phyloP scores from a whole-genome alignment of 2,888 invertebrate genomes.

The Melikaiella ostensackeni region DNA sequence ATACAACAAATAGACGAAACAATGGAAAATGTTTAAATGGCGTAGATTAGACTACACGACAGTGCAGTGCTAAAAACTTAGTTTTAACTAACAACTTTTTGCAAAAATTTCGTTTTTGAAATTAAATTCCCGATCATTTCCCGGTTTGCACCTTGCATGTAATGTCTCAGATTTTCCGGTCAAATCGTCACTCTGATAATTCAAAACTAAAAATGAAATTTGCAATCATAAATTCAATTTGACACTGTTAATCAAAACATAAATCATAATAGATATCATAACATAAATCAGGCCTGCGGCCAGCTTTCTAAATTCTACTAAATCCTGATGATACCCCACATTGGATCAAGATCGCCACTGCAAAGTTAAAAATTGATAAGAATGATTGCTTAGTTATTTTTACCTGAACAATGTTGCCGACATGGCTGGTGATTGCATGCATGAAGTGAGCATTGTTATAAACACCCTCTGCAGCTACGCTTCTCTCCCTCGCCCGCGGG shows the following conservation, averaged over 20 bases:
- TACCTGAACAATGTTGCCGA: slow-evolving; percentile 88
- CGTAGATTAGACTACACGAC: too few species aligned
- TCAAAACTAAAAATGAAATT: background rate
- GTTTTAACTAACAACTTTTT: too few species aligned
- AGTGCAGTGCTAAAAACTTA: too few species aligned
- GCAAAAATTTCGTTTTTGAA: background rate
- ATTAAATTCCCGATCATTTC: background rate
- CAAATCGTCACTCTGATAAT: background rate
- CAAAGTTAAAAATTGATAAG: background rate
- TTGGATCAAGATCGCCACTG: background rate
- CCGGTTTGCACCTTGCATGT: too few species aligned
- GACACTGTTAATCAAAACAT: background rate
- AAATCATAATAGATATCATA: background rate
- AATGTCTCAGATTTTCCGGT: background rate
- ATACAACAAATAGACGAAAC: too few species aligned
- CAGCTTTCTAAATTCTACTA: background rate
- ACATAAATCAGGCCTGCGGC: background rate
- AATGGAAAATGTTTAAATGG: too few species aligned
- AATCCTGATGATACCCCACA: background rate
- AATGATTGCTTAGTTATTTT: background rate
- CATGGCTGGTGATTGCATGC: slow-evolving; percentile 91
- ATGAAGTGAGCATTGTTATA: slow-evolving; percentile 94
- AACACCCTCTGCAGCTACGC: slow-evolving; percentile 88
- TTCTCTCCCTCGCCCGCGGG: slow-evolving; percentile 82
- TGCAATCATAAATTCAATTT: background rate